Percentiles rank a stretch among this genome's conserved stretches.
These are phyloP conservation scores for Glomeris marginata DNA, from an alignment of 2,888 invertebrate genomes.

Conservation along the genomic window DNA sequence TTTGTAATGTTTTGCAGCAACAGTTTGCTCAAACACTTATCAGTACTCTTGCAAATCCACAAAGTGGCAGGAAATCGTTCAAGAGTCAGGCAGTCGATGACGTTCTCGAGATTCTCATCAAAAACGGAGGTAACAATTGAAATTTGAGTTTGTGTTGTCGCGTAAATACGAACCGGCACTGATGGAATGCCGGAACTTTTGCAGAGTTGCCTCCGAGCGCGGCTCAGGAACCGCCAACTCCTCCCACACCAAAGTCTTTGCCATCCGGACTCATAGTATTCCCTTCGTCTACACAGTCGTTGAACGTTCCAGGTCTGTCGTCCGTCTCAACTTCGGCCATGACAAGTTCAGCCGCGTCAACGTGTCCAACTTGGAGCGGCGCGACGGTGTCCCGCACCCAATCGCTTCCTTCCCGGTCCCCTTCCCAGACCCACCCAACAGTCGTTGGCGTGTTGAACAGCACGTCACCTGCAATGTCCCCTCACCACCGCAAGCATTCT, in stretches of 20 bases:
- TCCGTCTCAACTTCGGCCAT: conserved; percentile 13
- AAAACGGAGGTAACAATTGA: conserved; percentile 50
- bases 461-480: background rate
- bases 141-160: background rate
- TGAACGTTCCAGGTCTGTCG: conserved; percentile 1
- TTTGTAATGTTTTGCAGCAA: conserved; percentile 11
- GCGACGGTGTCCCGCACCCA: background rate
- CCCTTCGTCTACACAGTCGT: conserved; percentile 20
- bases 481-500: background rate
- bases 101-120: conserved; percentile 81
- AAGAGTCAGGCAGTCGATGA: conserved; percentile 77
- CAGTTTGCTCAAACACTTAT: conserved; percentile 13
- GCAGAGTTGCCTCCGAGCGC: conserved; percentile 73
- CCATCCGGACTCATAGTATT: conserved; percentile 31
- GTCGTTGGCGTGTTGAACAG: too few species aligned
- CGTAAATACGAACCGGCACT: background rate
- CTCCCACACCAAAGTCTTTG: conserved; percentile 35
- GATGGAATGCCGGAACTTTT: conserved; percentile 12
- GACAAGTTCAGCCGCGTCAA: background rate
- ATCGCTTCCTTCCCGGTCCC: conserved; percentile 32
- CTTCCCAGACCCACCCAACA: conserved; percentile 17
- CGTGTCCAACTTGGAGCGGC: background rate
- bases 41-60: conserved; percentile 10
- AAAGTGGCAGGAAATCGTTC: conserved; percentile 23
- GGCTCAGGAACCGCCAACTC: conserved; percentile 51